phyloP scores from a whole-genome alignment of 2,113 vertebrate genomes.

The human (Homo sapiens) region GRCh38 chr2:237859501-237860000 shows the following conservation, averaged over 20 bases:
- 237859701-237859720: conserved; percentile 54
- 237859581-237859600: background rate
- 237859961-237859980: too few species aligned
- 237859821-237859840: too few species aligned
- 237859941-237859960: background rate
- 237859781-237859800: background rate
- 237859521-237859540: background rate
- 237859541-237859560: background rate
- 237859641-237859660: background rate
- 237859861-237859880: background rate
- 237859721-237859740: conserved; percentile 68
- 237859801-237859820: background rate
- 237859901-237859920: too few species aligned
- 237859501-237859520: background rate
- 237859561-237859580: background rate
- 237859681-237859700: background rate
- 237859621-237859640: background rate
- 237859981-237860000: background rate
- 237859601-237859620: background rate
- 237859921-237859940: too few species aligned
- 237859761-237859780: background rate
- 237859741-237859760: background rate
- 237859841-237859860: background rate
- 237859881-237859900: background rate
- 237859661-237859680: conserved; percentile 27